Base-by-base conservation (phyloP, 1,140 invertebrate genomes). In the Drosophila kikkawai region DNA sequence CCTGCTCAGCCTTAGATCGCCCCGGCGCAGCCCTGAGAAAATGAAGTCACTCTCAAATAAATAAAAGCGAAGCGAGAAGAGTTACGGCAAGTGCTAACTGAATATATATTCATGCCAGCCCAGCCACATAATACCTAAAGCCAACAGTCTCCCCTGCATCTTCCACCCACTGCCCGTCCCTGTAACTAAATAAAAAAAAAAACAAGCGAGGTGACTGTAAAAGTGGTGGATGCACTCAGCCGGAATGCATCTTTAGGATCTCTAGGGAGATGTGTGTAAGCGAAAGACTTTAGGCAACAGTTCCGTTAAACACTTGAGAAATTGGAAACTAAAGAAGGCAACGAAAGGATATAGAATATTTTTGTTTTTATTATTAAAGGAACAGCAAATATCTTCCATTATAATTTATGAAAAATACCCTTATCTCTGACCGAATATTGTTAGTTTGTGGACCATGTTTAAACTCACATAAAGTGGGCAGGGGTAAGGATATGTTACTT, bases 1-100 rank as follows among this genome's bases (percentile, higher is more conserved):
- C 75, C 68, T 42, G 78, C 59, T 45, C 51, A 67, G 42, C 42
- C 34, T 60, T 37, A 68, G 42, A 67, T 56, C 37, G 37, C 44
- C 48, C 48, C 41, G 37, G 15, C 55, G 41, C 64, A 76, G 77
- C 69, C 69, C 67, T 87, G 84, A 80, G 84, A 87, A 87, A 87
- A 87, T 87, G 65, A 87, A 87, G 84, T 87, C 84, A 87, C 84
- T 73, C 64, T 48, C 47, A 61, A 80, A 61, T 69, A 84, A 66
- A 51, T 55, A 79, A 44, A 79, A 68, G 58, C 29, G 63, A 59
- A 73, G 78, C 71, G 59, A 85, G 82, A 85, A 82, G 80, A 79
- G 79, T 85, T 85, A 83, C 83, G 59, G 39, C 82, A 86, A 86
- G 82, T 86, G 83, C 83, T 88, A 87, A 87, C 83, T 88, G 82